A percentile compares a stretch with the other conserved stretches of the same genome.
These are phyloP conservation scores for Onychostoma macrolepis DNA, from an alignment of 2,113 vertebrate species.

Conservation along the genomic window DNA sequence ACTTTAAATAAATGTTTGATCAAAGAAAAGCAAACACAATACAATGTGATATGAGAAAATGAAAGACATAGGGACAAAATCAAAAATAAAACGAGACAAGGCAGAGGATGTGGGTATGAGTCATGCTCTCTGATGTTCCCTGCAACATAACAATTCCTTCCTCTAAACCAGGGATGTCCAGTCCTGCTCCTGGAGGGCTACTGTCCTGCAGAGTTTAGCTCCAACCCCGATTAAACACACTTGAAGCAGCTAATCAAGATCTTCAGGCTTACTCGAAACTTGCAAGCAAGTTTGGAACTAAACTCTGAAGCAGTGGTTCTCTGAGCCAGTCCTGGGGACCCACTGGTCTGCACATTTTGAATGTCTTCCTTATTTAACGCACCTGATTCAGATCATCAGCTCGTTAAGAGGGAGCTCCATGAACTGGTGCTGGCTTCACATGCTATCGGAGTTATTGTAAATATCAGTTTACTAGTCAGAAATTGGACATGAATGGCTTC, in stretches of 20 bases:
- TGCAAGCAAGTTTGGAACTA: background rate
- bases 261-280: background rate
- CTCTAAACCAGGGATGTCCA: slow-evolving; percentile 9
- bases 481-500: too few species aligned
- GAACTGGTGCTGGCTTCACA: too few species aligned
- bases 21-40: background rate
- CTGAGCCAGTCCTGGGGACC: background rate
- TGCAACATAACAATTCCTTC: background rate
- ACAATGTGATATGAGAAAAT: background rate
- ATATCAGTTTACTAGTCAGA: too few species aligned
- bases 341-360: background rate
- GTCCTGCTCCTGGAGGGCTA: background rate
- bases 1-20: background rate
- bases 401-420: background rate
- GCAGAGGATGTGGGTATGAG: background rate
- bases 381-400: background rate
- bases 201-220: background rate
- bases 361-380: background rate
- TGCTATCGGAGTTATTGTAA: too few species aligned
- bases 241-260: background rate
- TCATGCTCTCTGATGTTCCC: slow-evolving; percentile 36
- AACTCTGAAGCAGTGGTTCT: background rate
- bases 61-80: background rate
- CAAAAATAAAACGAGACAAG: background rate
- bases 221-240: slow-evolving; percentile 2